A percentile compares a stretch with the other conserved stretches of the same genome.
These are phyloP conservation scores for Chaetogeoica ovagalla DNA, from an alignment of 2,888 invertebrate species.

Conservation along the genomic window DNA sequence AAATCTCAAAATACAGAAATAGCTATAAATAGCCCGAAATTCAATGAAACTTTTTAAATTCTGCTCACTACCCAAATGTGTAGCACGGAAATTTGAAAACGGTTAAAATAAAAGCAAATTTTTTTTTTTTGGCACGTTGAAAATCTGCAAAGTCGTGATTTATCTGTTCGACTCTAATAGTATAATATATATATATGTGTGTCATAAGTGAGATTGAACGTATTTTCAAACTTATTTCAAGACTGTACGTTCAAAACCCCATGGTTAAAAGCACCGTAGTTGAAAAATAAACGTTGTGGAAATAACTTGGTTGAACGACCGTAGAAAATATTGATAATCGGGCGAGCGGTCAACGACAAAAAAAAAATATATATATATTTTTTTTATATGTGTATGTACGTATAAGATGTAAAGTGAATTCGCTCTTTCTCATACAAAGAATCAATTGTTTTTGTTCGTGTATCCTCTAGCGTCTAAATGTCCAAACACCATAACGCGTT, in stretches of 20 bases:
- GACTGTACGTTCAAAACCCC: background rate
- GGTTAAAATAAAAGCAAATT: no score
- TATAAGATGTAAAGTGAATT: constrained; percentile 13
- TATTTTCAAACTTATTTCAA: background rate
- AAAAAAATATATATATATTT: no score
- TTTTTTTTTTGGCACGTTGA: no score
- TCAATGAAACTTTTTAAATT: no score
- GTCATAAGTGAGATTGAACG: no score
- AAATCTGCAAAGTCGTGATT: no score
- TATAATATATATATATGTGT: no score
- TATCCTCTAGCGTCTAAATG: constrained; percentile 24
- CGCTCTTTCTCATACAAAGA: background rate
- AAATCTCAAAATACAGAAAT: no score
- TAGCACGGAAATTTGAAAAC: no score
- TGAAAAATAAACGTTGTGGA: constrained; percentile 9
- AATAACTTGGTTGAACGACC: background rate
- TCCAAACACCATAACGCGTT: constrained; percentile 11
- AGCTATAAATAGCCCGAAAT: no score
- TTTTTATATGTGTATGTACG: background rate
- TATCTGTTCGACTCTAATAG: no score
- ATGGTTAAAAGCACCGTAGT: background rate
- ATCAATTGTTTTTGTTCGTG: constrained; percentile 18
- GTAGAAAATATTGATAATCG: constrained; percentile 8
- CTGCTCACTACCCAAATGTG: no score
- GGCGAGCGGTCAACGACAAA: background rate